Evolutionary conservation across 2,888 invertebrate species (phyloP).

Genomic region (Priocnemis perturbator): DNA sequence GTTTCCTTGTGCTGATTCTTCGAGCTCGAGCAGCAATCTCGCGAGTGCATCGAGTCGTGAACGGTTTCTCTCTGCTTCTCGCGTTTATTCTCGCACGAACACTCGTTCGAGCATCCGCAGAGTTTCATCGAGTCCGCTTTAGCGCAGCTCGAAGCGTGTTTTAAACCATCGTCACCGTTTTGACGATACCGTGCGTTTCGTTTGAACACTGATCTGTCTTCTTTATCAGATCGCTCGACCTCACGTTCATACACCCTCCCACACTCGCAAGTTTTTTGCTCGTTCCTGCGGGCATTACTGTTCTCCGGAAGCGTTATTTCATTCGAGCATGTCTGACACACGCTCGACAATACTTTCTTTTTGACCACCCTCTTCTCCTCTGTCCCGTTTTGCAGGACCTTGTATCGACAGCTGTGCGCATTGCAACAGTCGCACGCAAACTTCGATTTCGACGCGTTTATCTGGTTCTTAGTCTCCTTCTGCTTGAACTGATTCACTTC

Average conservation of each 20-base stretch:
- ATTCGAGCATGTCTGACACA: conserved; percentile 33
- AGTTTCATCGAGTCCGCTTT: conserved; percentile 23
- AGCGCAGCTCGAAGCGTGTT: too few species aligned
- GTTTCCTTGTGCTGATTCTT: conserved; percentile 26
- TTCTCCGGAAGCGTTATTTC: conserved; percentile 18
- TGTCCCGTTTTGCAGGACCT: neutral
- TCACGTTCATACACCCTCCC: neutral
- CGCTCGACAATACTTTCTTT: conserved; percentile 25
- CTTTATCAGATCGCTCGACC: neutral
- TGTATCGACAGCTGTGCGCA: neutral
- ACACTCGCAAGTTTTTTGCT: too few species aligned
- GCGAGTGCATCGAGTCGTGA: conserved; percentile 6
- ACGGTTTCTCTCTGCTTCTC: conserved; percentile 13
- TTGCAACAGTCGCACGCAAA: conserved; percentile 37
- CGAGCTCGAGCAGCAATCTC: conserved; percentile 22
- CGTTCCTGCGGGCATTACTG: neutral
- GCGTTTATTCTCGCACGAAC: conserved; percentile 45
- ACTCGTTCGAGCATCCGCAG: conserved; percentile 49
- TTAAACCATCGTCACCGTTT: neutral
- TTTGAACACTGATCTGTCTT: neutral
- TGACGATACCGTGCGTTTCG: neutral
- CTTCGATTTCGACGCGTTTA: conserved; percentile 66
- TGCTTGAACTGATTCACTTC: conserved; percentile 42
- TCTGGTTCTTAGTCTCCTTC: conserved; percentile 69
- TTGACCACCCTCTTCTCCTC: conserved; percentile 19